Evolutionary conservation across 2,113 vertebrate genomes (phyloP), one percentile per base, ranked within the genome.

Genomic region (Clarias macrocephalus): DNA sequence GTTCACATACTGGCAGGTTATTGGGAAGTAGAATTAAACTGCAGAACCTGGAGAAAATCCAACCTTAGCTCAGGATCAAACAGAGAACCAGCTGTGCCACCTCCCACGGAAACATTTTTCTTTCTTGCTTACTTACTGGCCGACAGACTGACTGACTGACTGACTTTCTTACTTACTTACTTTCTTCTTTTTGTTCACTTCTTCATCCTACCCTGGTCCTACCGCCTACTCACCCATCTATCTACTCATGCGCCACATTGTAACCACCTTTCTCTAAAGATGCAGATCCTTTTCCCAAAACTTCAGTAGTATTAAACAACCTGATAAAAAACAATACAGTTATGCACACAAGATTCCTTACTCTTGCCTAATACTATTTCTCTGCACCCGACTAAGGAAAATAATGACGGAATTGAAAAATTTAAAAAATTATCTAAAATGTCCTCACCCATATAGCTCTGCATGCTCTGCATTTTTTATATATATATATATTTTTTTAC

Each of bases 221-320:
- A 65, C 68, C 52, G 37, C 82, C 82, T 73, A 72, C 66, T 73
- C n/a, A 80, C 18, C 59, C 28, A 82, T 83, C 65, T 56, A 77
- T 83, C 48, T 84, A 6, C 65, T 48, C n/a, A 72, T 76, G 73
- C 70, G 3, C 62, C 57, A 56, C 19, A 57, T 28, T 76, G 73
- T 59, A 56, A 84, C n/a, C 56, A 18, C 76, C 33, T 72, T 66
- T 52, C 21, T 62, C 85, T 56, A 66, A 11, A 75, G 77, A 5
- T 37, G 18, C 65, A 79, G 62, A 59, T 18, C 19, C 52, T 18
- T 63, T 25, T 54, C 62, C 59, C 18, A 60, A 21, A 48, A 48
- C 48, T 48, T 8, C 48, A 9, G 48, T 48, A 48, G 48, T 48
- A 48, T 48, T 48, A 48, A 48, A 48, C 48, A 48, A 8, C 48